Conservation (phyloP, 1,140 invertebrate species). For the Hesperophylax magnus region DNA sequence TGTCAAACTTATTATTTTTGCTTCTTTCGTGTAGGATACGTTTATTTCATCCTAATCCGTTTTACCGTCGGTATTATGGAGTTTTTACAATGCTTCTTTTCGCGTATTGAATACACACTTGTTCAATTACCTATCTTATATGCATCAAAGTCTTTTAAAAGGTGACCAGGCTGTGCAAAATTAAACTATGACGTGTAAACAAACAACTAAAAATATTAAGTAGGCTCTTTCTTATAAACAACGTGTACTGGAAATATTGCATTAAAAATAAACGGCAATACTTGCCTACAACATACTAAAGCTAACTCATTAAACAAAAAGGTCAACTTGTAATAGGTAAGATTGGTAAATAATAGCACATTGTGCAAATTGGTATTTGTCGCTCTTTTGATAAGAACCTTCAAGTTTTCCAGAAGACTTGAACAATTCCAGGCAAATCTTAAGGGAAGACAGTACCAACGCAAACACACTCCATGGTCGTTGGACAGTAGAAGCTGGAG, state of each 20-base stretch:
- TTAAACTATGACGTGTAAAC: neutral
- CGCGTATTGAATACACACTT: too few species aligned
- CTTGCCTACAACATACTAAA: neutral
- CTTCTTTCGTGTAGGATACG: too few species aligned
- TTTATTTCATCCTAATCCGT: too few species aligned
- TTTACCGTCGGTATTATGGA: too few species aligned
- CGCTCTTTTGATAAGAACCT: neutral
- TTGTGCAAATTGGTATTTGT: too few species aligned
- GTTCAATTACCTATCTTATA: too few species aligned
- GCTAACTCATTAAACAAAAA: neutral
- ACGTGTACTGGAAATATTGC: neutral
- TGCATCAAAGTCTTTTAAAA: too few species aligned
- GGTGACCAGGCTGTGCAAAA: too few species aligned
- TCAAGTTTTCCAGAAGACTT: neutral
- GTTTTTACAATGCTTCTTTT: too few species aligned
- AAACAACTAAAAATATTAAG: neutral
- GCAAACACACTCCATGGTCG: slow-evolving; percentile 50
- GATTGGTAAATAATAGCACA: too few species aligned
- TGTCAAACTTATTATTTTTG: too few species aligned
- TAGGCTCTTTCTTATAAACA: neutral
- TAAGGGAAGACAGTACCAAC: slow-evolving; percentile 38
- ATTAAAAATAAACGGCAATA: neutral
- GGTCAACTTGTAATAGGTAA: neutral
- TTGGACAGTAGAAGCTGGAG: slow-evolving; percentile 15
- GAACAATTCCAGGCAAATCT: neutral